phyloP scores from a whole-genome alignment of 2,888 invertebrate genomes.

The Arctia plantaginis region DNA sequence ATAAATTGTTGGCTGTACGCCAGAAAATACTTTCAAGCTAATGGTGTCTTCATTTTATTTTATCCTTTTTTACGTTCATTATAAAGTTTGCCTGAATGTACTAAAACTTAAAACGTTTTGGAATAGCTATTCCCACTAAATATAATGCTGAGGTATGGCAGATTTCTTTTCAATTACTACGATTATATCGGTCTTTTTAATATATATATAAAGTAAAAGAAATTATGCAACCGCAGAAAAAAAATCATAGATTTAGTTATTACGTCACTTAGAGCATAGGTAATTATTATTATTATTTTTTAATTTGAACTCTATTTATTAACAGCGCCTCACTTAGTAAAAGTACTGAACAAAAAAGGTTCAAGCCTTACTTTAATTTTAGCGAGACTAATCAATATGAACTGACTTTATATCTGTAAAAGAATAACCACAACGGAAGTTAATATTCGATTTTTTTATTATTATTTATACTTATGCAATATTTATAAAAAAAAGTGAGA shows the following conservation, averaged over 20 bases:
- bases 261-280: neutral
- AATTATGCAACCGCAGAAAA: neutral
- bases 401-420: too few species aligned
- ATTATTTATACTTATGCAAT: too few species aligned
- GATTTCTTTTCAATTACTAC: neutral
- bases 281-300: too few species aligned
- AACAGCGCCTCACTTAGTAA: too few species aligned
- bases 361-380: too few species aligned
- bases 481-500: neutral
- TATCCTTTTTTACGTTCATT: neutral
- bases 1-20: slow-evolving; percentile 29
- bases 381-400: too few species aligned
- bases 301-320: too few species aligned
- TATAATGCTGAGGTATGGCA: neutral
- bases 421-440: too few species aligned
- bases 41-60: neutral
- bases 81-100: neutral
- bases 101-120: neutral
- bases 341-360: too few species aligned
- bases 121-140: neutral
- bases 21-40: slow-evolving; percentile 17
- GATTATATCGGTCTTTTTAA: neutral
- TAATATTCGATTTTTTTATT: too few species aligned
- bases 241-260: neutral
- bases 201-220: neutral